Evolutionary conservation across 1,140 invertebrate genomes (phyloP), one percentile per base, ranked within the genome.

Genomic region (Drepana arcuata): DNA sequence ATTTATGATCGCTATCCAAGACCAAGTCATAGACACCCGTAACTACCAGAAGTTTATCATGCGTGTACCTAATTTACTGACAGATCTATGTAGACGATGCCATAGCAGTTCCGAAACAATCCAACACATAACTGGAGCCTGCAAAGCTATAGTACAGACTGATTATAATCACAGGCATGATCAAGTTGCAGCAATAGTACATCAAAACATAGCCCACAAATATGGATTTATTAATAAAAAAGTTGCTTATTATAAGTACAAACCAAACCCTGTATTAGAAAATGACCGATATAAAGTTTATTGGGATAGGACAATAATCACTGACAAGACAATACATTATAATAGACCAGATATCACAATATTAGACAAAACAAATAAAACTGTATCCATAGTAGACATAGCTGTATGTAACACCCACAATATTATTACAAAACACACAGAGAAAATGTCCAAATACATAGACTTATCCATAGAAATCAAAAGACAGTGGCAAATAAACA

Each of bases 21-120:
- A 69, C 21, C 52, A 66, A 29, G 38, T 63, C 0, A 48, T 62
- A 2, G 39, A 49, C n/a, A 68, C 57, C 2, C 42, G 14, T 38
- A 54, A 57, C 12, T 54, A 54, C 16, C 38, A 16, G 32, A 63
- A 61, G 45, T 10, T 51, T 25, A 55, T 64, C 7, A 41, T 60
- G 10, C 49, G 50, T 37, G 48, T 48, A 7, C 12, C 34, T 0
- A 34, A 14, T 2, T 5, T 36, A 1, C n/a, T n/a, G n/a, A n/a
- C n/a, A n/a, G 41, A 53, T 14, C 18, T 9, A 38, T 54, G 39
- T 18, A 11, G 45, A 1, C 42, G 32, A 37, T 55, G 51, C 12
- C 28, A 41, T 7, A 27, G 3, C 7, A 5, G 14, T 0, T 13
- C 40, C 9, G 53, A 56, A 48, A 57, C 33, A 1, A 48, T 49